phyloP scores from a whole-genome alignment of 2,888 invertebrate genomes.

The Drosophila helvetica region DNA sequence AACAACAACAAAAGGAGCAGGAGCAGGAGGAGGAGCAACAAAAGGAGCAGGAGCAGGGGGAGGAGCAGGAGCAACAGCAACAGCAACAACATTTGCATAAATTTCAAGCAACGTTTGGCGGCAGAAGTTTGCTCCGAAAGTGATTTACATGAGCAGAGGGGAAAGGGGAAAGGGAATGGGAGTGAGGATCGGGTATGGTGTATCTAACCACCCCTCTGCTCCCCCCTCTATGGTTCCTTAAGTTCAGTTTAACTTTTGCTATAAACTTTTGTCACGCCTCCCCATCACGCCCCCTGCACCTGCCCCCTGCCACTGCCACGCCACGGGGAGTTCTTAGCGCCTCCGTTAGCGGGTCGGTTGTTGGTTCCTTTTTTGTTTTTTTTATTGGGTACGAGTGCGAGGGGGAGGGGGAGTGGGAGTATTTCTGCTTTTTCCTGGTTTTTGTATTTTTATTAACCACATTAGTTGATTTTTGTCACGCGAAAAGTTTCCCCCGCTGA shows the following conservation, averaged over 20 bases:
- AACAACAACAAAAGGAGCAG: conserved; percentile 18
- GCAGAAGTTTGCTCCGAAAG: conserved; percentile 72
- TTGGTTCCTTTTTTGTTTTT: conserved; percentile 13
- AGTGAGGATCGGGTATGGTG: not conserved
- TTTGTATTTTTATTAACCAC: conserved; percentile 70
- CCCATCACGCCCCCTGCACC: conserved; percentile 21
- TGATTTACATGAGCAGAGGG: conserved; percentile 70
- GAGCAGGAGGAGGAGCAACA: conserved; percentile 25
- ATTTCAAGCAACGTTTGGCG: conserved; percentile 63
- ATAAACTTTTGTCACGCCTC: conserved; percentile 71
- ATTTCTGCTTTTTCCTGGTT: conserved; percentile 9
- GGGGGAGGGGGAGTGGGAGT: too few relatives aligned
- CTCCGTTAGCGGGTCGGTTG: conserved; percentile 38
- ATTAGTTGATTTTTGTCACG: conserved; percentile 81
- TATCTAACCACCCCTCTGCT: not conserved
- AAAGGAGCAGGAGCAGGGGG: conserved; percentile 28
- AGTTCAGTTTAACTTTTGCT: conserved; percentile 75
- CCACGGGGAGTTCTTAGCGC: conserved; percentile 49
- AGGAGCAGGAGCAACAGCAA: conserved; percentile 49
- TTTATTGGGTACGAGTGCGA: not conserved
- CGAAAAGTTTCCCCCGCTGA: conserved; percentile 61
- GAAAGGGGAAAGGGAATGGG: not conserved
- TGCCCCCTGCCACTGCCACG: not conserved
- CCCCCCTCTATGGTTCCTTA: conserved; percentile 65
- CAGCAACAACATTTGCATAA: conserved; percentile 74